Evolutionary conservation across 2,888 invertebrate genomes (phyloP), one percentile per base, ranked within the genome.

Genomic region (Nymphalis polychloros): DNA sequence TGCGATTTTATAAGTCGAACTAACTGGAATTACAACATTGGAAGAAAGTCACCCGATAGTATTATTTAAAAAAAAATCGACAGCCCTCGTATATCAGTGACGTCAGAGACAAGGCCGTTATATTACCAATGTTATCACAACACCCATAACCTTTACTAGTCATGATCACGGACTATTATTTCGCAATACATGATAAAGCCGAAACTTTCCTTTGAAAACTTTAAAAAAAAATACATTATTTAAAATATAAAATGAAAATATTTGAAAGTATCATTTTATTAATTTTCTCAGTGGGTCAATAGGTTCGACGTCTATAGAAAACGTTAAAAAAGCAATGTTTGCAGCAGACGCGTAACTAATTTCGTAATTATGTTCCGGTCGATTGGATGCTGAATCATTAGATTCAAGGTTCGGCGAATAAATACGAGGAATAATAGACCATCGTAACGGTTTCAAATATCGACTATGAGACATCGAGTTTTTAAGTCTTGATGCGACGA

Each of bases 381-480:
- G 73, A 76, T 67, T 76, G 77, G 71, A 68, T 69, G 70, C 75
- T 73, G 74, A 76, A 76, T 77, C 73, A 73, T 75, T 75, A 63
- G 60, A 73, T 52, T 72, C 76, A 79, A 79, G 78, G 78, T 64
- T 63, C 55, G 8, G 41, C 69, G 61, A 59, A 35, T 31, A 55
- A 31, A 31, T 55, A 16, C 31, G n/a, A n/a, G 7, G 31, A 27
- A 17, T 55, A 31, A 16, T 8, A 55, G 31, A 8, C 27, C 31
- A 55, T n/a, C 27, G 50, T n/a, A 10, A 50, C 49, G 8, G 7
- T 2, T 19, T 4, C 10, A 41, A 41, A 41, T 4, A 41, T 41
- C 13, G 41, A 41, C 13, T 41, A 41, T 41, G 35, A 10, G 8
- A 41, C 13, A 13, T 41, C 13, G 13, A 41, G 13, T 41, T 41